Percentiles rank a stretch among this genome's conserved stretches.
phyloP scores from a whole-genome alignment of 2,888 invertebrate species.

The Gnatocerus cornutus region DNA sequence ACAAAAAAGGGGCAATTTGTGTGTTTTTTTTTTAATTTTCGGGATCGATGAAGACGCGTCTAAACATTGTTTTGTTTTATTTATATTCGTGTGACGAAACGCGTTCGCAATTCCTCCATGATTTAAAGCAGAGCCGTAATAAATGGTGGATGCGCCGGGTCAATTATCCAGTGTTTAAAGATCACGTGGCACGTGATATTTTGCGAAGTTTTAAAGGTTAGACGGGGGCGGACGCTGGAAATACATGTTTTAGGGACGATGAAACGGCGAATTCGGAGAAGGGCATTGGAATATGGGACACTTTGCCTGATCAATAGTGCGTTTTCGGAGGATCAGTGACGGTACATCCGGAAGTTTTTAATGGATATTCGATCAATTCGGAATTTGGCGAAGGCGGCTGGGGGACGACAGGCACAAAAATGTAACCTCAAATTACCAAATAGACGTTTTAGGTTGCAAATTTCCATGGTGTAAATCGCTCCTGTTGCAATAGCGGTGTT shows the following conservation, averaged over 20 bases:
- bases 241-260: background rate
- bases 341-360: constrained; percentile 7
- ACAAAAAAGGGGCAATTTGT: background rate
- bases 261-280: constrained; percentile 17
- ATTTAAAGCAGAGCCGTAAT: background rate
- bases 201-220: constrained; percentile 34
- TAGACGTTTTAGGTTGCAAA: too few species aligned
- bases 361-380: background rate
- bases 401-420: too few species aligned
- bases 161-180: constrained; percentile 8
- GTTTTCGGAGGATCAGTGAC: constrained; percentile 11
- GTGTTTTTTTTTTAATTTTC: too few species aligned
- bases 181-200: constrained; percentile 25
- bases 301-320: constrained; percentile 58
- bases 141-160: constrained; percentile 44
- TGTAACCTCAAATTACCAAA: too few species aligned
- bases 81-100: too few species aligned
- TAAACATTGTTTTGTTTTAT: too few species aligned
- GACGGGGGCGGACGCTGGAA: too few species aligned
- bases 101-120: too few species aligned
- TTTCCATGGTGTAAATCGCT: too few species aligned
- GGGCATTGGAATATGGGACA: constrained; percentile 53
- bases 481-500: too few species aligned
- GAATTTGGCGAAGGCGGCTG: too few species aligned
- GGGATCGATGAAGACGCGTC: too few species aligned